Evolutionary conservation across 2,113 vertebrate genomes (phyloP), one percentile per base, ranked within the genome.

Genomic region (Urocitellus parryii): DNA sequence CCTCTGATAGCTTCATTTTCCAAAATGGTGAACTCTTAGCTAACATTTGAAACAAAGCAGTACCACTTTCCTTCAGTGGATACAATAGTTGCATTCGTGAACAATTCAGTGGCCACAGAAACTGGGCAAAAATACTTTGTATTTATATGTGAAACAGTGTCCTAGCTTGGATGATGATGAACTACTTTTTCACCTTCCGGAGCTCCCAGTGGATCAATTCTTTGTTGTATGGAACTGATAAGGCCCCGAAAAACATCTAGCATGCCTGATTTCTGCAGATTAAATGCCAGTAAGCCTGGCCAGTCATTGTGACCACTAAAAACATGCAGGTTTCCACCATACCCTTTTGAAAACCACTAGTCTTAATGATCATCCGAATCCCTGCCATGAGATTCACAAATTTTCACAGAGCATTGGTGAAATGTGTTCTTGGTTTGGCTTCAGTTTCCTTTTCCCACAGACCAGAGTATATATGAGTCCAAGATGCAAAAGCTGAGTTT

Each of bases 21-120:
- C 86, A 87, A 94, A 96, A 81, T 65, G 58, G 61, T 80, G 82
- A 96, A 34, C 12, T 77, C 67, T 78, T 93, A 78, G 51, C 94
- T 58, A 89, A 78, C 25, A 24, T 65, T 90, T 85, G 56, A 79
- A 97, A 95, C 32, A 74, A 94, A 97, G 83, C 25, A 77, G 12
- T 77, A 80, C 11, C 37, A 7, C 88, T 72, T 84, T 90, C n/a
- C 48, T 84, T 88, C 83, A 16, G 8, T 48, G 34, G 51, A 61
- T 53, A 51, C 0, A n/a, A 24, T 81, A 83, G 65, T 84, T 96
- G 72, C 53, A 56, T 90, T 92, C 29, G 32, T 81, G 45, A 63
- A 42, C 16, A 91, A 87, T 76, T 74, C 63, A 42, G 8, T 70
- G 32, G 94, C 14, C 68, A 70, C 58, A 20, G 16, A 79, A 95